These are phyloP conservation scores for Macquaria australasica DNA, from an alignment of 2,113 vertebrate genomes.

Conservation along the genomic window DNA sequence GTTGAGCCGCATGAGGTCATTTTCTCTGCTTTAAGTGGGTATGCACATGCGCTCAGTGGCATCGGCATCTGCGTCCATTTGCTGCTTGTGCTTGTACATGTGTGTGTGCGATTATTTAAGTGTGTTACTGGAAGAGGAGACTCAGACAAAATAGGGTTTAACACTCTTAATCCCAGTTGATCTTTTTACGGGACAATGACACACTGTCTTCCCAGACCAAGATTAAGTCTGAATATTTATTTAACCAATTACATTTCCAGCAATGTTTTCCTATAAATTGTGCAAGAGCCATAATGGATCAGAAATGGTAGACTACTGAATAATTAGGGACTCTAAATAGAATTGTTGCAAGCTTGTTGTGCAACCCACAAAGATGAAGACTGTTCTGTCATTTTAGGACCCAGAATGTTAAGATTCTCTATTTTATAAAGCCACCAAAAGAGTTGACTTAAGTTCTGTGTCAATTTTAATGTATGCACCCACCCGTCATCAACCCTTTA, in stretches of 20 bases:
- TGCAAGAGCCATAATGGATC: constrained; percentile 1
- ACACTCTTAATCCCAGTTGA: constrained; percentile 40
- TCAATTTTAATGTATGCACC: not conserved
- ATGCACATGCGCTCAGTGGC: constrained; percentile 1
- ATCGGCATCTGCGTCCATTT: not conserved
- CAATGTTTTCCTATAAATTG: constrained; percentile 2
- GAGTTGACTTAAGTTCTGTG: not conserved
- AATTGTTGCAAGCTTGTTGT: constrained; percentile 15
- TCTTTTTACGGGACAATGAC: constrained; percentile 53
- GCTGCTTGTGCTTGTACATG: not conserved
- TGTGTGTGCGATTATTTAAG: not conserved
- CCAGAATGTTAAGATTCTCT: not conserved
- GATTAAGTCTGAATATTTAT: constrained; percentile 37
- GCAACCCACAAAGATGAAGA: not conserved
- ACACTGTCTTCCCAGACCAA: constrained; percentile 33
- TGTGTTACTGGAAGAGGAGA: constrained; percentile 46
- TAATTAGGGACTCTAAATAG: constrained; percentile 17
- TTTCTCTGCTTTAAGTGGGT: constrained; percentile 17
- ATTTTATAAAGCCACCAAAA: not conserved
- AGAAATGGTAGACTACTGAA: constrained; percentile 20
- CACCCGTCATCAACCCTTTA: not conserved
- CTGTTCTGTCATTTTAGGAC: not conserved
- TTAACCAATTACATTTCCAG: constrained; percentile 4
- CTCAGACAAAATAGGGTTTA: constrained; percentile 25
- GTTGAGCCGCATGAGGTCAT: constrained; percentile 42